These are phyloP conservation scores for Dorcus parallelipipedus DNA, from an alignment of 2,888 invertebrate genomes.

Conservation along the genomic window DNA sequence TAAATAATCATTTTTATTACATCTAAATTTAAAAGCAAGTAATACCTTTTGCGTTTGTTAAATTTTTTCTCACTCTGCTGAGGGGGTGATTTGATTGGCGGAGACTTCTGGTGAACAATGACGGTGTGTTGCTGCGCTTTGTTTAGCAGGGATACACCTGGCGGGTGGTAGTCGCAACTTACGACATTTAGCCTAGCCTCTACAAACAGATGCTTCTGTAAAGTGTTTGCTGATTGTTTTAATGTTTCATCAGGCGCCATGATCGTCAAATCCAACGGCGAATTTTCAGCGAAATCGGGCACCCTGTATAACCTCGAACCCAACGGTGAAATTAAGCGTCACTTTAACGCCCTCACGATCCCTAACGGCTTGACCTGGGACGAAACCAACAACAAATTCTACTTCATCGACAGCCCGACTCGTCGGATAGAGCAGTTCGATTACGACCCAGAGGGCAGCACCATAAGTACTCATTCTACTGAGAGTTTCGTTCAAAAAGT, in stretches of 20 bases:
- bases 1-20: no score
- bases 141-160: no score
- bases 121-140: no score
- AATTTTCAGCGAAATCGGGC: constrained; percentile 22
- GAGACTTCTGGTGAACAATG: no score
- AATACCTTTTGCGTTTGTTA: no score
- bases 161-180: no score
- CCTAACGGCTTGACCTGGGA: constrained; percentile 73
- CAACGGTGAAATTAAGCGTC: constrained; percentile 20
- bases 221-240: neutral
- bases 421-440: constrained; percentile 64
- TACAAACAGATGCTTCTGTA: no score
- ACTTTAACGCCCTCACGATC: constrained; percentile 24
- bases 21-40: no score
- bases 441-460: constrained; percentile 57
- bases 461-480: constrained; percentile 40
- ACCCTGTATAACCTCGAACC: constrained; percentile 24
- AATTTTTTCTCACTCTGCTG: no score
- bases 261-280: constrained; percentile 24
- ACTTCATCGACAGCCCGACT: constrained; percentile 69
- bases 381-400: constrained; percentile 63
- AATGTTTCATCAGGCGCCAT: constrained; percentile 34
- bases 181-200: no score
- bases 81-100: no score
- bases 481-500: neutral